These are phyloP conservation scores for Scaptodrosophila latifasciaeformis DNA, from an alignment of 2,888 invertebrate genomes.

Conservation along the genomic window DNA sequence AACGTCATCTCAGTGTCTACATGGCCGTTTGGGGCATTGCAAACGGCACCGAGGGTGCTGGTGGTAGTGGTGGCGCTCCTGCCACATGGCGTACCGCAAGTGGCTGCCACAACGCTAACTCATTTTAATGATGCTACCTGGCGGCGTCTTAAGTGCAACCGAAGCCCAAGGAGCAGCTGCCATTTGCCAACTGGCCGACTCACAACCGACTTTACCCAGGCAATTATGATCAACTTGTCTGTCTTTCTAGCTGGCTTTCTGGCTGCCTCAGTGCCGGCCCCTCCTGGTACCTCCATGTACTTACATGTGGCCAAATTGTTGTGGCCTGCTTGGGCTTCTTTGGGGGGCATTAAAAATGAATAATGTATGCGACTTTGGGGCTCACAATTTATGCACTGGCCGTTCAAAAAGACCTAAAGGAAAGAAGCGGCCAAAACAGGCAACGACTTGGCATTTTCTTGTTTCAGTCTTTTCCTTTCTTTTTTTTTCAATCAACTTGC, in stretches of 20 bases:
- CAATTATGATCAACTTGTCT: slow-evolving; percentile 68
- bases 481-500: slow-evolving; percentile 50
- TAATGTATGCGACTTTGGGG: slow-evolving; percentile 60
- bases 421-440: no score
- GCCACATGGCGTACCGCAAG: no score
- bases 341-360: slow-evolving; percentile 68
- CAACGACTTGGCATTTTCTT: no score
- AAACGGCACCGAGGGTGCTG: neutral
- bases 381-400: slow-evolving; percentile 62
- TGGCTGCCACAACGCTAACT: slow-evolving; percentile 51
- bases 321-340: slow-evolving; percentile 49
- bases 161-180: neutral
- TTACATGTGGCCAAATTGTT: slow-evolving; percentile 66
- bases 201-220: slow-evolving; percentile 25
- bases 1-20: slow-evolving; percentile 8
- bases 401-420: no score
- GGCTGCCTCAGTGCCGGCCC: neutral
- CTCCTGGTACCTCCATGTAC: slow-evolving; percentile 4
- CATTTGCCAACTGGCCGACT: slow-evolving; percentile 1
- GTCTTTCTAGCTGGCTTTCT: slow-evolving; percentile 33
- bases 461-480: neutral
- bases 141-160: slow-evolving; percentile 47
- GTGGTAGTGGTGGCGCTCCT: no score
- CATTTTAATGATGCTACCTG: slow-evolving; percentile 62
- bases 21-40: neutral